Percentiles rank a stretch among this genome's conserved stretches.
phyloP scores from a whole-genome alignment of 35 echinoderm and acorn worm genomes.

The Diadema setosum region DNA sequence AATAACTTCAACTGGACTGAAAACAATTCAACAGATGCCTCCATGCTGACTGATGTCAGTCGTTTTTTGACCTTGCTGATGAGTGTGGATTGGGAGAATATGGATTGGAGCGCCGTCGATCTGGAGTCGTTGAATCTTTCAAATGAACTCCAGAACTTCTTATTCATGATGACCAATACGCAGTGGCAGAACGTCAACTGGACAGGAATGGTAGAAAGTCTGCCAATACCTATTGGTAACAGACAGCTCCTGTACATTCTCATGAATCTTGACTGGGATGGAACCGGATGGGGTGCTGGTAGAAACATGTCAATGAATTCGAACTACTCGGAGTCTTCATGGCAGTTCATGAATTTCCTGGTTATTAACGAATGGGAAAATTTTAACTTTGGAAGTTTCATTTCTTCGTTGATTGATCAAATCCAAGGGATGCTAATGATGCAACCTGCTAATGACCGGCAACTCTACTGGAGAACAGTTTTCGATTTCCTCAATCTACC shows the following conservation, averaged over 20 bases:
- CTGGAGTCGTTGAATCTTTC: background rate
- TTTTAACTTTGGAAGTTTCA: too few relatives aligned
- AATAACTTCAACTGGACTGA: background rate
- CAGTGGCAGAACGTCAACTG: background rate
- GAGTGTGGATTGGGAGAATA: background rate
- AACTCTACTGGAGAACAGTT: background rate
- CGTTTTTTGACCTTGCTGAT: background rate
- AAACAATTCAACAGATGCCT: background rate
- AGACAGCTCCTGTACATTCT: background rate
- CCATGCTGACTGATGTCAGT: background rate
- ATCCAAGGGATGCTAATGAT: too few relatives aligned
- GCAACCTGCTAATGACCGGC: too few relatives aligned
- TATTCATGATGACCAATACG: background rate
- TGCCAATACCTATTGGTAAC: background rate
- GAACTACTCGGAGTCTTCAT: too few relatives aligned
- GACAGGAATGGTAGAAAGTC: background rate
- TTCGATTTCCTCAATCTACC: background rate
- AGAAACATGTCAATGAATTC: too few relatives aligned
- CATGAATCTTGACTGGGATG: background rate
- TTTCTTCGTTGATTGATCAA: too few relatives aligned
- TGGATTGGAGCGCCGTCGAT: background rate
- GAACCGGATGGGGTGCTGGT: too few relatives aligned
- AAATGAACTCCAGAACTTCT: background rate
- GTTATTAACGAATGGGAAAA: too few relatives aligned
- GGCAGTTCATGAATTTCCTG: too few relatives aligned